Evolutionary conservation across 2,888 invertebrate genomes (phyloP), one percentile per base, ranked within the genome.

Genomic region (Tupiocoris notatus): DNA sequence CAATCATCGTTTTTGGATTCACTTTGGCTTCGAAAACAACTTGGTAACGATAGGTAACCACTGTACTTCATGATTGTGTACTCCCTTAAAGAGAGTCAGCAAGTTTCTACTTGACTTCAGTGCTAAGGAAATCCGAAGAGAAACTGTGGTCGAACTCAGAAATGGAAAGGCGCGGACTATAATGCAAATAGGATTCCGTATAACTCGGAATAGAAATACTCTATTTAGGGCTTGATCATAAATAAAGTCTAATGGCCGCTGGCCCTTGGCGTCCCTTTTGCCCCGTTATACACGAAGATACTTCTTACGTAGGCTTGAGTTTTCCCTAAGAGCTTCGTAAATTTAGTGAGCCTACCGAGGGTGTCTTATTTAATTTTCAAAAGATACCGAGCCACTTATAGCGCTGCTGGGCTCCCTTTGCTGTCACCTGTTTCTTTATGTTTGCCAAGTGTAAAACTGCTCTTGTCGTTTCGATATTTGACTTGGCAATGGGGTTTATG

Each of bases 331-430:
- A 65, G 65, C 25, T 65, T 20, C 65, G 65, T 65, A 65, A 65
- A 65, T 65, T 65, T 18, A 25, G 25, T 17, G 65, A 12, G 39
- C 25, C 20, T 39, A 39, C 25, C 39, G 65, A 6, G 65, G 39
- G 65, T n/a, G 18, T 65, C 65, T 65, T 65, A 65, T 65, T 65
- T 65, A 65, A 65, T 65, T 63, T 65, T 65, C 65, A 65, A 39
- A 65, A 20, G 65, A 17, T 25, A 16, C 39, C 65, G 6, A 39
- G 39, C 39, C 39, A 39, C 39, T 39, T 39, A 7, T 39, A 39
- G 39, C 39, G 3, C 39, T 39, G 3, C 39, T 39, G 39, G 39
- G 39, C 39, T 39, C 3, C 39, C 12, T 39, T 7, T 39, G 39
- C 39, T 39, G 39, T 12, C 39, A 39, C 39, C 39, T 39, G 39